Evolutionary conservation across 2,888 invertebrate species (phyloP).

Genomic region (Suillia variegata): DNA sequence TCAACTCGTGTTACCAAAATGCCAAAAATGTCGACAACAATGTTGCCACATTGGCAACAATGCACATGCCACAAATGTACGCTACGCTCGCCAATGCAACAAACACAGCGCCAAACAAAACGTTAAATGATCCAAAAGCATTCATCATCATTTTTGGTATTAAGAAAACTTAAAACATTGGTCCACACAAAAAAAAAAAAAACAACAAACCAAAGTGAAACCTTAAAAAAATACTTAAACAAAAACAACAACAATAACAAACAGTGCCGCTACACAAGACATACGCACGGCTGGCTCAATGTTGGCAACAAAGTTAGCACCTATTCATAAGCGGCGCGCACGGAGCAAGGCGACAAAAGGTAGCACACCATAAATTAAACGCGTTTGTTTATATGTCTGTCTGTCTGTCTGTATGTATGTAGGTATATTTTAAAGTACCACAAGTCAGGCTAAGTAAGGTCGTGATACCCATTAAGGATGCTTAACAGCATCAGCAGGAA

Average conservation of each 20-base stretch:
- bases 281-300: neutral
- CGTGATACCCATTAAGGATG: neutral
- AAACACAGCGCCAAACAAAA: too few relatives aligned
- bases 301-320: neutral
- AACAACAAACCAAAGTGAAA: too few relatives aligned
- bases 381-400: too few relatives aligned
- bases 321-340: neutral
- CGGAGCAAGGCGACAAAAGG: slow-evolving; percentile 15
- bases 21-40: too few relatives aligned
- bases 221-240: neutral
- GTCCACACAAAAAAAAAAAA: neutral
- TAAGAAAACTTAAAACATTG: neutral
- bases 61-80: too few relatives aligned
- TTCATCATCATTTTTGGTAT: neutral
- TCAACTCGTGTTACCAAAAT: too few relatives aligned
- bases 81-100: too few relatives aligned
- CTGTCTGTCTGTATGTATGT: too few relatives aligned
- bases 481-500: too few relatives aligned
- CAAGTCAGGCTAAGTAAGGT: slow-evolving; percentile 15
- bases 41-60: too few relatives aligned
- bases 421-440: slow-evolving; percentile 20
- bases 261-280: neutral
- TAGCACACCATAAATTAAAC: slow-evolving; percentile 23
- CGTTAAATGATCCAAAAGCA: neutral
- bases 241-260: too few relatives aligned